Conservation (phyloP, 1,140 invertebrate species). For the Hyles vespertilio region DNA sequence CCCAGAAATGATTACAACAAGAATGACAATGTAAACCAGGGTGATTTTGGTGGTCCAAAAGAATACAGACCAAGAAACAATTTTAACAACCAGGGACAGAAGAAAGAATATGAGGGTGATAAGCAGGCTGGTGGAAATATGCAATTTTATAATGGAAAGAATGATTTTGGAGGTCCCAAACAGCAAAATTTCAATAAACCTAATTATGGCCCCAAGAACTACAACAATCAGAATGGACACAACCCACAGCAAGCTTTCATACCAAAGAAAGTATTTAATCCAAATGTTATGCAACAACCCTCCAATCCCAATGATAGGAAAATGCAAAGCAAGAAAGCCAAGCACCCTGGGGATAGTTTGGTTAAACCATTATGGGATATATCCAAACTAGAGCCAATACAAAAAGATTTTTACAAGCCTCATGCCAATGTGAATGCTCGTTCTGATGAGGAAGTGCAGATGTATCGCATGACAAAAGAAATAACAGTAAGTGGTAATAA, state of each 20-base stretch:
- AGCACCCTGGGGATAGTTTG: constrained; percentile 86
- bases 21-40: constrained; percentile 50
- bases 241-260: constrained; percentile 47
- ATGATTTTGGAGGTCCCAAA: constrained; percentile 72
- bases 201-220: constrained; percentile 54
- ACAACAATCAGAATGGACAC: constrained; percentile 54
- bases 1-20: constrained; percentile 72
- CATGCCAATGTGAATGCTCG: constrained; percentile 85
- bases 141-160: constrained; percentile 64
- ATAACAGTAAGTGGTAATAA: constrained; percentile 92
- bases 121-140: constrained; percentile 72
- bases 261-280: constrained; percentile 54
- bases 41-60: constrained; percentile 71
- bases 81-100: constrained; percentile 72
- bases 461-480: constrained; percentile 84
- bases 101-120: constrained; percentile 58
- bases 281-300: constrained; percentile 34
- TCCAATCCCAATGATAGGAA: constrained; percentile 73
- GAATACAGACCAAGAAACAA: constrained; percentile 74
- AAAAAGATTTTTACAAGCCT: constrained; percentile 95
- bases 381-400: constrained; percentile 85
- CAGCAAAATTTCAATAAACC: constrained; percentile 54
- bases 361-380: constrained; percentile 92
- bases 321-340: constrained; percentile 79
- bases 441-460: constrained; percentile 83